These are phyloP conservation scores for Acromyrmex charruanus DNA, from an alignment of 1,140 invertebrate species.

Conservation along the genomic window DNA sequence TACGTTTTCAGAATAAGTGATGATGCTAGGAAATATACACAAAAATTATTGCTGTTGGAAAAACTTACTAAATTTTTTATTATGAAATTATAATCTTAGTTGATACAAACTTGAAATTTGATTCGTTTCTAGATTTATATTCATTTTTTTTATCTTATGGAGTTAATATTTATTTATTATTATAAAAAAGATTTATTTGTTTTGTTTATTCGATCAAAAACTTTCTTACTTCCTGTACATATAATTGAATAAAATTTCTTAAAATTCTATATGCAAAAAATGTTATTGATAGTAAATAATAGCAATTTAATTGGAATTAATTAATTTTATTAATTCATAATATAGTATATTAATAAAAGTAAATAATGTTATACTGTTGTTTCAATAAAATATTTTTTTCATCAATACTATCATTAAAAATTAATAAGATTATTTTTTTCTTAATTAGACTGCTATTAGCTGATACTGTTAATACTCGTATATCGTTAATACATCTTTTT, in stretches of 20 bases:
- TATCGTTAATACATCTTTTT: neutral
- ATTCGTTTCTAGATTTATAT: neutral
- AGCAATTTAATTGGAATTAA: neutral
- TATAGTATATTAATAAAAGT: neutral
- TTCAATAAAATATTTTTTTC: neutral
- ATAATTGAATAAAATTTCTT: neutral
- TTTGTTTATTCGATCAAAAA: neutral
- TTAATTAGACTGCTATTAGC: neutral
- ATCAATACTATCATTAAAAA: neutral
- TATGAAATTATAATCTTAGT: neutral
- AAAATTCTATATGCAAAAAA: neutral
- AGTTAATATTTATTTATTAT: neutral
- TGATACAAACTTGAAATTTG: neutral
- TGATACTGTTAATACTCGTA: neutral
- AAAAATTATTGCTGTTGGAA: neutral
- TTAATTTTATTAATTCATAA: neutral
- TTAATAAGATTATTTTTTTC: neutral
- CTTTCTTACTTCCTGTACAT: no score
- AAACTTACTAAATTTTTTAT: neutral
- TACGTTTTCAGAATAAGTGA: constrained; percentile 10
- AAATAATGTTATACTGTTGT: neutral
- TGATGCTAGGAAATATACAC: neutral
- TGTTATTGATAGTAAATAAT: neutral
- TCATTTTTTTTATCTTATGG: neutral
- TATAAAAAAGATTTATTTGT: neutral